Evolutionary conservation across 2,888 invertebrate species (phyloP), one percentile per base, ranked within the genome.

Genomic region (Melikaiella ostensackeni): DNA sequence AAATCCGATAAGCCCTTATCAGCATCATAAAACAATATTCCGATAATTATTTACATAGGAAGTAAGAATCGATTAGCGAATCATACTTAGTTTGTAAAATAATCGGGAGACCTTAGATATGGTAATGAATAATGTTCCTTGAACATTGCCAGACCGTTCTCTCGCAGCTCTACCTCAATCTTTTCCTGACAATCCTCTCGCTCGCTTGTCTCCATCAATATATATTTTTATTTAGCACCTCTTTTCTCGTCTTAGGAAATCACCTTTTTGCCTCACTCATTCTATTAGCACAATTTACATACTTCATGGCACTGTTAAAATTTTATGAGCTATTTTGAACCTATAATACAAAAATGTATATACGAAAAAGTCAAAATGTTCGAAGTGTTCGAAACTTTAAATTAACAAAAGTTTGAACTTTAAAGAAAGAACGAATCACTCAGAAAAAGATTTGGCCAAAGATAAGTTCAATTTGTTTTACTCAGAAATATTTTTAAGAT

Each of bases 81-180:
- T 57, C 9, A 11, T 21, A 57, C 3, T 24, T 57, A 57, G 11
- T 57, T 57, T 57, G 57, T 24, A 24, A 57, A 57, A 57, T 24
- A 13, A 21, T 57, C 57, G 24, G 2, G 57, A 55, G 13, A 50
- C 38, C 24, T n/a, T 46, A 59, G 57, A 57, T 63, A 75, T 74
- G 21, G 27, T 66, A 66, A 42, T 66, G 16, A 42, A 8, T 66
- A 42, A 46, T 46, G 46, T n/a, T 66, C 66, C 66, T 66, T 66
- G 66, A 66, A 46, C n/a, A 16, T 24, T 16, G 27, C 1, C 8
- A 64, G 64, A 42, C 64, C 8, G 24, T 46, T 66, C 27, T 66
- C 33, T 33, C 33, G 16, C 55, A 27, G 38, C 9, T 27, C 19
- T 50, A n/a, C 27, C 46, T 66, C 46, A 66, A 27, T 46, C 46